Conservation (phyloP, 2,797 vertebrate species). For the Bucorvus abyssinicus region DNA sequence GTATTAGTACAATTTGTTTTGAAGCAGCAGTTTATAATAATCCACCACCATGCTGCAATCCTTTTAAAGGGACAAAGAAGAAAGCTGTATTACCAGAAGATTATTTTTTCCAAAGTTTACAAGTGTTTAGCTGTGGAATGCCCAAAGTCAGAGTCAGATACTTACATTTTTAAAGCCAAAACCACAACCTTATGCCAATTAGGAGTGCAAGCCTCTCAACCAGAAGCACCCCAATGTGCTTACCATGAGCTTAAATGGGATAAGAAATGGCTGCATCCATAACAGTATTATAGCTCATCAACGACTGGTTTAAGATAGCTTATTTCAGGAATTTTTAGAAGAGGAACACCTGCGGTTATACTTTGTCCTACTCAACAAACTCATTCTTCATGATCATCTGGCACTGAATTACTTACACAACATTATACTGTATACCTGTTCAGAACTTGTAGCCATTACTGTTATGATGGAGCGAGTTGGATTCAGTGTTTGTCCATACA, state of each 20-base stretch:
- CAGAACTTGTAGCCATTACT: background rate
- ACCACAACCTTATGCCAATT: background rate
- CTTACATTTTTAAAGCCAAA: background rate
- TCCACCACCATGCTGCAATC: background rate
- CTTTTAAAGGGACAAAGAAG: constrained; percentile 18
- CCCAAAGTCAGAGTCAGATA: background rate
- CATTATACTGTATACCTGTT: background rate
- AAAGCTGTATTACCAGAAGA: background rate
- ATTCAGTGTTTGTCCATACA: background rate
- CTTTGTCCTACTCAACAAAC: background rate
- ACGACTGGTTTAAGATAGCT: background rate
- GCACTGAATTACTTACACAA: background rate
- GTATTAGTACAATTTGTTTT: background rate
- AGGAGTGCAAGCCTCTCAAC: background rate
- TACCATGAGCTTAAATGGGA: background rate
- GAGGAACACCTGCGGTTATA: background rate
- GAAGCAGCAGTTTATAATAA: constrained; percentile 11
- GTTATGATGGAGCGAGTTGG: background rate
- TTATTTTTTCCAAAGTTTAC: background rate
- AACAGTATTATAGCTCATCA: background rate
- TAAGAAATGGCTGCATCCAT: background rate
- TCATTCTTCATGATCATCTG: background rate
- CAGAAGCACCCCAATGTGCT: background rate
- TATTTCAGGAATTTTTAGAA: background rate
- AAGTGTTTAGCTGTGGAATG: background rate